Base-by-base conservation (phyloP, 2,888 invertebrate genomes). In the Apamea monoglypha region DNA sequence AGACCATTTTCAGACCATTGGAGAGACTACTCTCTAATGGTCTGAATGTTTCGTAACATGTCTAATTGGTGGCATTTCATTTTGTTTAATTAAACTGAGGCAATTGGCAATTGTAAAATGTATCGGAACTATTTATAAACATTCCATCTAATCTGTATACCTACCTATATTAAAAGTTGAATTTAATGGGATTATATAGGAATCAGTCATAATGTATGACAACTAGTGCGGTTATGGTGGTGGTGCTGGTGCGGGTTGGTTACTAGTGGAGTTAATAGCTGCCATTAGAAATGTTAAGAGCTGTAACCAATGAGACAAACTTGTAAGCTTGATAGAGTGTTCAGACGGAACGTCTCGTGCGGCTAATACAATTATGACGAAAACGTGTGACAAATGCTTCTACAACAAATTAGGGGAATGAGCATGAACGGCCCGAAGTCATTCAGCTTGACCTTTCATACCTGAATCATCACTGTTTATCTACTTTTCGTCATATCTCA, bases 291-390 rank as follows among this genome's bases (percentile, higher is more conserved):
- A 2, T 44, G 10, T 44, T 67, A 67, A 29, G 44, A 69, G 21
- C 47, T 29, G 12, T 71, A 6, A 72, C 18, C 3, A 64, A 53
- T 76, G 16, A 53, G 53, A 21, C n/a, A 44, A 56, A 56, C 53
- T 64, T 56, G n/a, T 77, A 44, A 78, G 56, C 61, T 61, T 32
- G 18, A 64, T 40, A 53, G 14, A 50, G 63, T 80, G 40, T 47
- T 72, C 14, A 81, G 71, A 72, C 63, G 36, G 12, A 79, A 25
- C 47, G 29, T 47, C 10, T 81, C 18, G 47, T 29, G 73, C 16
- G 16, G 32, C 0, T 32, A 44, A 44, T 44, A 18, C 21, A 36
- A 78, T 29, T 56, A 36, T 66, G 63, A 53, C 29, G 56, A 56
- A 72, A 81, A 2, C 10, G 53, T 56, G 56, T 80, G 64, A 36